A percentile compares a stretch with the other conserved stretches of the same genome.
phyloP scores from a whole-genome alignment of 1,140 invertebrate genomes.

The Microplitis mediator region DNA sequence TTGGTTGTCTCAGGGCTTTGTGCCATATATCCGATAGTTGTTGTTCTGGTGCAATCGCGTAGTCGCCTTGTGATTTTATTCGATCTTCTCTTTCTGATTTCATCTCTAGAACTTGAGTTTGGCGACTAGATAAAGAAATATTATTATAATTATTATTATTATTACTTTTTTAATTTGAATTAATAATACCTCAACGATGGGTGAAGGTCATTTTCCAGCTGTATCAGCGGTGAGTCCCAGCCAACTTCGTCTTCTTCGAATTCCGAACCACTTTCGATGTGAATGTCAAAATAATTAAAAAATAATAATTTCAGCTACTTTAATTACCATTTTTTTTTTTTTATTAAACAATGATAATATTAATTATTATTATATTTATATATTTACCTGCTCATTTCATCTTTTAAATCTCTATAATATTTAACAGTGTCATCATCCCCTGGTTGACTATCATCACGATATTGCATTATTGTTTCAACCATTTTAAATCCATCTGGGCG shows the following conservation, averaged over 20 bases:
- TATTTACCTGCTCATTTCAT: conserved; percentile 65
- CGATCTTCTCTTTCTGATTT: conserved; percentile 53
- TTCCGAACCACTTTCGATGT: conserved; percentile 62
- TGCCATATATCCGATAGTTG: conserved; percentile 60
- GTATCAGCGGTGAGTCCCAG: conserved; percentile 64
- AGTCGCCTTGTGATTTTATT: conserved; percentile 48
- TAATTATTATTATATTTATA: conserved; percentile 21
- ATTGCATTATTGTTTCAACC: conserved; percentile 62
- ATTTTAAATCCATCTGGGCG: conserved; percentile 68
- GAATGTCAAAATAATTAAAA: conserved; percentile 56
- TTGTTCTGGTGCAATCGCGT: conserved; percentile 50
- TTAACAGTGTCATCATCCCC: conserved; percentile 59
- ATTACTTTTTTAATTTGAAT: background rate
- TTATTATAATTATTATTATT: too few species aligned
- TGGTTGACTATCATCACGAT: conserved; percentile 50
- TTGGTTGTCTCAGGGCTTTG: conserved; percentile 57
- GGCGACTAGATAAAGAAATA: conserved; percentile 30
- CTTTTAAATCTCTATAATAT: conserved; percentile 61
- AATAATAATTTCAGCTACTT: conserved; percentile 34
- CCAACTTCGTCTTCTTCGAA: conserved; percentile 62
- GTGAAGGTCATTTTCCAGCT: conserved; percentile 63
- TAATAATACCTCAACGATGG: conserved; percentile 53
- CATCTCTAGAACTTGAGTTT: conserved; percentile 51
- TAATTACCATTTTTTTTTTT: conserved; percentile 19
- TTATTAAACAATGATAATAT: background rate